Percentiles rank a stretch among this genome's conserved stretches.
Conservation (phyloP, 1,140 invertebrate species). For the Proales similis region DNA sequence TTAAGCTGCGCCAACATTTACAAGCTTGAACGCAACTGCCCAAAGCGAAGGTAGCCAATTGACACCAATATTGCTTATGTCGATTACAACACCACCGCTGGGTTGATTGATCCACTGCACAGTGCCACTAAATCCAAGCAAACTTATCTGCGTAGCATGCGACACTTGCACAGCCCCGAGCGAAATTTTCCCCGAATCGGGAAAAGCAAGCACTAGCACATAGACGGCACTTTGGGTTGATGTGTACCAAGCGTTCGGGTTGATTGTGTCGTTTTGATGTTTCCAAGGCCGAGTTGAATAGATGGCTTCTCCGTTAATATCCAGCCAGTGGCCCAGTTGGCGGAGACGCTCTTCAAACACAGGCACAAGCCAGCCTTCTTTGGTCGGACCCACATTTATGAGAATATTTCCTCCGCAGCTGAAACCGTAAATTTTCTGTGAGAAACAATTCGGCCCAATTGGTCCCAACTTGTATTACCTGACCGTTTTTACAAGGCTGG, state of each 20-base stretch:
- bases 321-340: constrained; percentile 65
- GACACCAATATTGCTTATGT: constrained; percentile 1
- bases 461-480: too few species aligned
- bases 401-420: constrained; percentile 80
- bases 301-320: constrained; percentile 78
- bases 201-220: constrained; percentile 13
- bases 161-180: neutral
- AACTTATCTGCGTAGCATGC: neutral
- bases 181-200: neutral
- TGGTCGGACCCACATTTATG: constrained; percentile 82
- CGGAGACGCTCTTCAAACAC: constrained; percentile 80
- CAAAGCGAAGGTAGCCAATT: constrained; percentile 3
- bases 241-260: constrained; percentile 37
- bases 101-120: constrained; percentile 6
- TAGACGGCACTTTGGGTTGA: constrained; percentile 1
- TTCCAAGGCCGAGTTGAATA: constrained; percentile 60
- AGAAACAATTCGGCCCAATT: neutral
- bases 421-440: neutral
- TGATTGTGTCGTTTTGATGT: constrained; percentile 35
- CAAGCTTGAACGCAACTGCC: constrained; percentile 25
- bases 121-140: constrained; percentile 11
- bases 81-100: constrained; percentile 19
- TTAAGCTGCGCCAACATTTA: too few species aligned
- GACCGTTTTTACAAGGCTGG: constrained; percentile 67
- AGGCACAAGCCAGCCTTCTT: constrained; percentile 74